A percentile compares a stretch with the other conserved stretches of the same genome.
phyloP scores from a whole-genome alignment of 35 echinoderm and acorn worm species.

The Lytechinus variegatus region DNA sequence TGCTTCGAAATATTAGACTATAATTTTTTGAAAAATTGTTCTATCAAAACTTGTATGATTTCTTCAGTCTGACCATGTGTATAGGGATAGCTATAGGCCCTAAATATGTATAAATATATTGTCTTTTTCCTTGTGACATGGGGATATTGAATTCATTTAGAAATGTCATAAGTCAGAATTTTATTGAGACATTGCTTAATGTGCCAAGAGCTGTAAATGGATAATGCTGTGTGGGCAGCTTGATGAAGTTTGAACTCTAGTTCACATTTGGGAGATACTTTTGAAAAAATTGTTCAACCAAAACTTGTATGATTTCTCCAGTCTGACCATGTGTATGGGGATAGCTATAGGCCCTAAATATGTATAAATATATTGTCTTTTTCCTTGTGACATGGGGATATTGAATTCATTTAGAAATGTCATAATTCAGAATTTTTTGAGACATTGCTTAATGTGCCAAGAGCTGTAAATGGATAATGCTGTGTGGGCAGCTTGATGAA shows the following conservation, averaged over 20 bases:
- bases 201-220: not conserved
- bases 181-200: not conserved
- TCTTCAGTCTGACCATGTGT: too few species aligned
- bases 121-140: not conserved
- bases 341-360: not conserved
- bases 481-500: not conserved
- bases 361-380: not conserved
- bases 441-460: not conserved
- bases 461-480: not conserved
- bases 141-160: not conserved
- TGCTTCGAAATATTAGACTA: too few species aligned
- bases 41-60: too few species aligned
- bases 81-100: too few species aligned
- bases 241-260: not conserved
- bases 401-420: not conserved
- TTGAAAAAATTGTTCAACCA: too few species aligned
- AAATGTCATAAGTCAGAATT: not conserved
- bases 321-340: too few species aligned
- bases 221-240: not conserved
- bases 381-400: not conserved
- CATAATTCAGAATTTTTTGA: not conserved
- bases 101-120: not conserved
- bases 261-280: conserved; percentile 5
- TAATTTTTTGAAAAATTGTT: too few species aligned
- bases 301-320: too few species aligned